phyloP scores from a whole-genome alignment of 2,113 vertebrate species.

The Campylorhamphus procurvoides region DNA sequence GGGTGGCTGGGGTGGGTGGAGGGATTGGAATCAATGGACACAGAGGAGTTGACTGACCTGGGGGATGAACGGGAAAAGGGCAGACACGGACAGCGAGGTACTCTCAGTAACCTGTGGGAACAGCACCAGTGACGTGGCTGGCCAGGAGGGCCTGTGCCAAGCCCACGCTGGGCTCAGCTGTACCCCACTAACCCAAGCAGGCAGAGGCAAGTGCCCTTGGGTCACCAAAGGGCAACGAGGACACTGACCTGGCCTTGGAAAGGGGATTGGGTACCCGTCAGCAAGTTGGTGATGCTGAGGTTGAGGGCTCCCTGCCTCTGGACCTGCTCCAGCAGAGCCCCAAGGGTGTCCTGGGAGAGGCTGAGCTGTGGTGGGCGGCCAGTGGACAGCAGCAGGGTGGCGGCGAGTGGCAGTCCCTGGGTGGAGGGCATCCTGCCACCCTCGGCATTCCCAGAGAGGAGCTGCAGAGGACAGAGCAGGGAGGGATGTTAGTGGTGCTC shows the following conservation, averaged over 20 bases:
- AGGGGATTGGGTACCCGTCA: rapidly evolving
- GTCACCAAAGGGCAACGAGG: neutral
- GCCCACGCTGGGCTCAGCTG: neutral
- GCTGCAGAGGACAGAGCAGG: constrained; percentile 7
- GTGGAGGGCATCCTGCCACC: neutral
- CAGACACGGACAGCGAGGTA: neutral
- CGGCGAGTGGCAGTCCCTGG: rapidly evolving
- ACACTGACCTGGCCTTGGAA: neutral
- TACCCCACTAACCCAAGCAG: neutral
- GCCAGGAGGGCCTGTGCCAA: rapidly evolving
- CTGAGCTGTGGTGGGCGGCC: constrained; percentile 22
- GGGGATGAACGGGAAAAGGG: neutral
- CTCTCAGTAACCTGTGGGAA: neutral
- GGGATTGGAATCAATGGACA: neutral
- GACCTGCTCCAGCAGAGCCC: neutral
- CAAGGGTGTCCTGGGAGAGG: constrained; percentile 45
- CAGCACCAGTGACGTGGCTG: rapidly evolving
- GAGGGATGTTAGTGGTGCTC: rapidly evolving
- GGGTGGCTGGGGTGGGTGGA: rapidly evolving
- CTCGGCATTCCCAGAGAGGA: neutral
- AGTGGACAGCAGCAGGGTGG: constrained; percentile 3
- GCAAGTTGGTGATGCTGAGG: constrained; percentile 30
- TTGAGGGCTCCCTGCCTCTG: constrained; percentile 2
- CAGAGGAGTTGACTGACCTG: constrained; percentile 19
- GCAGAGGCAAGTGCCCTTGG: rapidly evolving